Evolutionary conservation across 2,113 vertebrate species (phyloP).

Genomic region (Xiphorhynchus elegans): DNA sequence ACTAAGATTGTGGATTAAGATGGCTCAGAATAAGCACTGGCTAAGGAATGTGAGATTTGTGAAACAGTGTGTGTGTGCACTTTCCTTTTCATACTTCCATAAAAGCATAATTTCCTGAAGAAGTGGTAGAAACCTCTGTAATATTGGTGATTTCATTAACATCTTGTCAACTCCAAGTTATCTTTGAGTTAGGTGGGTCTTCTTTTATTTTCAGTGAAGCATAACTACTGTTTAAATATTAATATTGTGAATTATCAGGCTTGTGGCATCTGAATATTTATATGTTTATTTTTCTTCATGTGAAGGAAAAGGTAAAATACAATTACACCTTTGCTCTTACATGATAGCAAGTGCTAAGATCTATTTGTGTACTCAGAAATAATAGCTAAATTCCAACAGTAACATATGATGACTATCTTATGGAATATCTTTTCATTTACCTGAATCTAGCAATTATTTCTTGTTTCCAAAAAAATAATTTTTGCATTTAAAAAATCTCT

Average conservation of each 20-base stretch:
- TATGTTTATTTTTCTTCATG: constrained; percentile 26
- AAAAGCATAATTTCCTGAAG: background rate
- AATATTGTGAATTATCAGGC: constrained; percentile 28
- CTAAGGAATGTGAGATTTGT: background rate
- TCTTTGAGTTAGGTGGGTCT: background rate
- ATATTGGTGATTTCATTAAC: background rate
- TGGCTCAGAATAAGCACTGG: background rate
- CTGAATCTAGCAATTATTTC: constrained; percentile 33
- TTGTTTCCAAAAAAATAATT: constrained; percentile 58
- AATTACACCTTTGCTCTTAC: constrained; percentile 14
- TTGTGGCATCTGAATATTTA: constrained; percentile 20
- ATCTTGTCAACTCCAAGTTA: background rate
- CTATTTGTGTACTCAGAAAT: background rate
- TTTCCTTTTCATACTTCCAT: background rate
- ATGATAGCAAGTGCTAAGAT: background rate
- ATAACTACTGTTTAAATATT: constrained; percentile 5
- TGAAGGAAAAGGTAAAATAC: constrained; percentile 33
- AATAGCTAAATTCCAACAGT: background rate
- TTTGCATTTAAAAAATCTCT: constrained; percentile 58
- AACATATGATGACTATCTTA: background rate
- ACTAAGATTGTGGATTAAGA: background rate
- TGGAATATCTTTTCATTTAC: background rate
- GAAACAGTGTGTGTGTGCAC: background rate
- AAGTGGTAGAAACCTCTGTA: background rate
- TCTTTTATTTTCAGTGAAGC: constrained; percentile 16